Evolutionary conservation across 2,888 invertebrate species (phyloP), one percentile per base, ranked within the genome.

Genomic region (Limnephilus marmoratus): DNA sequence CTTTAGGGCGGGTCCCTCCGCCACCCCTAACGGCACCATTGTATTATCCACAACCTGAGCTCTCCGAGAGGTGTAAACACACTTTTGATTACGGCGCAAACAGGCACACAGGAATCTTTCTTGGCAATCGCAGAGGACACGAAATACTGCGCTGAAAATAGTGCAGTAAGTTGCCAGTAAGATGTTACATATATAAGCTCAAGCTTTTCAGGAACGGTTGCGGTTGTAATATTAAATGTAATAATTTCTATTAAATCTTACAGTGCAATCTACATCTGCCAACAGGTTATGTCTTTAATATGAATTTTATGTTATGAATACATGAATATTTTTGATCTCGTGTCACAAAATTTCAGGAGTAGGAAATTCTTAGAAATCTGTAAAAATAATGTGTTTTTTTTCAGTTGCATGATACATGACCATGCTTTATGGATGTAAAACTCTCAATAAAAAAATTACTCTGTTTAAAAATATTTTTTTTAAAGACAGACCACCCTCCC

Each of bases 61-160:
- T 83, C 85, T 82, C 24, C 34, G 85, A 81, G 49, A 81, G 49
- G 82, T 83, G 88, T 91, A 88, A 91, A 91, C 91, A 91, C n/a
- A 49, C 82, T 91, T 88, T 53, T 82, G 91, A 88, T 88, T 86
- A 68, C 91, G 49, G 88, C 37, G 24, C 45, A 91, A 91, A 91
- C 53, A 89, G 88, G n/a, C 87, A 45, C 49, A 81, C 2, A 34
- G 81, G 80, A 37, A n/a, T 68, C 88, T 37, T 49, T 49, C 86
- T 89, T 89, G 88, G 80, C 88, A 80, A 80, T 18, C 88, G 31
- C 31, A 81, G 68, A 24, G 68, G 9, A 24, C 68, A 68, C 68
- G 24, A 68, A 68, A 68, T 68, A 68, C 68, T 68, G 68, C 24
- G 68, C 68, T 68, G 68, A 15, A 68, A 68, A 68, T n/a, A 7